A percentile compares a stretch with the other conserved stretches of the same genome.
These are phyloP conservation scores for Teleiodes luculella DNA, from an alignment of 2,888 invertebrate species.

Conservation along the genomic window DNA sequence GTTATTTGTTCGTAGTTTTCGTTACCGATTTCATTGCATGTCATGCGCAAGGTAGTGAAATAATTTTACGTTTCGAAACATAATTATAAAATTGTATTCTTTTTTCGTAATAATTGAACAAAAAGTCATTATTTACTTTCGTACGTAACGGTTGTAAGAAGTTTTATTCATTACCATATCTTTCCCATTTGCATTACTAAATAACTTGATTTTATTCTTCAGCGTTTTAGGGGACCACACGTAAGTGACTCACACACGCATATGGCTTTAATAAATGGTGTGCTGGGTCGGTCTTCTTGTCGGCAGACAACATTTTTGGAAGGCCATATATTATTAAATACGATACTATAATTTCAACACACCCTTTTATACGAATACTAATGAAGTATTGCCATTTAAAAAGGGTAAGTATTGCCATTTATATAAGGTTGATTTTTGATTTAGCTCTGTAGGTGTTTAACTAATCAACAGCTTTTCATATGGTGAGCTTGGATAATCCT, in stretches of 20 bases:
- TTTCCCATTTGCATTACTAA: constrained; percentile 52
- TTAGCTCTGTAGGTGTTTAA: too few species aligned
- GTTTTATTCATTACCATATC: constrained; percentile 33
- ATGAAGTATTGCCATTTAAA: too few species aligned
- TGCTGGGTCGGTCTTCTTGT: constrained; percentile 14
- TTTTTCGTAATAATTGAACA: constrained; percentile 6
- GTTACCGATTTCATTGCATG: too few species aligned
- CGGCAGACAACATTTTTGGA: not conserved
- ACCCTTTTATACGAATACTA: too few species aligned
- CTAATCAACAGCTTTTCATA: too few species aligned
- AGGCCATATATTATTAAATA: not conserved
- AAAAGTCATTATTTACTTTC: constrained; percentile 13
- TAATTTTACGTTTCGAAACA: too few species aligned
- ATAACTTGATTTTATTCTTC: constrained; percentile 51
- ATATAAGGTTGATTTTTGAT: too few species aligned
- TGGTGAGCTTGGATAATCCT: too few species aligned
- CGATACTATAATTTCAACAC: too few species aligned
- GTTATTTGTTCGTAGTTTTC: too few species aligned
- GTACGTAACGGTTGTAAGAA: constrained; percentile 22
- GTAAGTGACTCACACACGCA: constrained; percentile 23
- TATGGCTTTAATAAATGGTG: constrained; percentile 20
- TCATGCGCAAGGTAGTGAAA: too few species aligned
- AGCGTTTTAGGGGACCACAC: constrained; percentile 44
- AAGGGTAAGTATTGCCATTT: too few species aligned
- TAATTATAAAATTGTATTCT: not conserved